Conservation (phyloP, 2,113 vertebrate species). For the Nesoenas mayeri region DNA sequence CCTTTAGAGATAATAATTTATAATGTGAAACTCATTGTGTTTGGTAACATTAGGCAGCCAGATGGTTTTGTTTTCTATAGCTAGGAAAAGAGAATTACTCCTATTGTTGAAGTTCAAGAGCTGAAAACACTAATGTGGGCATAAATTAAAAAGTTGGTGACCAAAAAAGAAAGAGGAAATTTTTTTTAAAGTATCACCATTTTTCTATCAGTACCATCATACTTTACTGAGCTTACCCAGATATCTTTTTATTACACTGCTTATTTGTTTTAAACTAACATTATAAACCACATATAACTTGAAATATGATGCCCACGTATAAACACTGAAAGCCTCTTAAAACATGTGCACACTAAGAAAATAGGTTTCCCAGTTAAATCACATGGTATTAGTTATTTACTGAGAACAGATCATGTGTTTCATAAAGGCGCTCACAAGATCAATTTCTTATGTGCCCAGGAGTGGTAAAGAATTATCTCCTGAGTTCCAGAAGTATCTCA, state of each 20-base stretch:
- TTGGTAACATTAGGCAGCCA: slow-evolving; percentile 27
- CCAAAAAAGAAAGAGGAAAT: neutral
- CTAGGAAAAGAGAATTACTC: slow-evolving; percentile 1
- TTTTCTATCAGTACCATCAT: neutral
- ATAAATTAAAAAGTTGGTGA: neutral
- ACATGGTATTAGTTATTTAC: neutral
- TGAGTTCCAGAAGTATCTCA: neutral
- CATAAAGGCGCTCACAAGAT: neutral
- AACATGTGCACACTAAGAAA: accelerated
- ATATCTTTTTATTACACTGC: neutral
- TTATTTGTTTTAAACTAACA: neutral
- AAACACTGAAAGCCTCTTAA: neutral
- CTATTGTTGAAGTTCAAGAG: neutral
- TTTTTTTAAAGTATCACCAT: neutral
- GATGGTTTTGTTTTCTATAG: neutral
- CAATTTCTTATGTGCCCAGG: accelerated
- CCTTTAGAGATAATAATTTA: neutral
- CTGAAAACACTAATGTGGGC: neutral
- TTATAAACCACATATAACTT: neutral
- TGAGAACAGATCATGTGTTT: neutral
- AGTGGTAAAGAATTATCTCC: neutral
- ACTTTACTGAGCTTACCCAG: neutral
- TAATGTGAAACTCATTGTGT: neutral
- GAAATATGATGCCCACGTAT: neutral
- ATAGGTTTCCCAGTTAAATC: neutral